Percentiles rank a stretch among this genome's conserved stretches.
Evolutionary conservation across 2,888 invertebrate genomes (phyloP).

Genomic region (Drosophila bunnanda): DNA sequence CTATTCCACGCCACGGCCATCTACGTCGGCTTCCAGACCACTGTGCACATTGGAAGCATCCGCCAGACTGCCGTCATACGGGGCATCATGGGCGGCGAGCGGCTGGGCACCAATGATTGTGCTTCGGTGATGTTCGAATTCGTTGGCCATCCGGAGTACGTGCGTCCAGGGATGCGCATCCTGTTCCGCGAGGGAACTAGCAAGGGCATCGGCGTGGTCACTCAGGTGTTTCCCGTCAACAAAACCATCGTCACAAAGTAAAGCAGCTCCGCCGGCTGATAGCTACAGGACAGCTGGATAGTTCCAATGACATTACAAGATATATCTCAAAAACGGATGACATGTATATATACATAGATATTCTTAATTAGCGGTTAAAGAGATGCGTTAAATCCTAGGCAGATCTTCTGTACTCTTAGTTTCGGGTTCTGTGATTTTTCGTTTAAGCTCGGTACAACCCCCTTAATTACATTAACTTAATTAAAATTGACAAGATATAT

Average conservation of each 20-base stretch:
- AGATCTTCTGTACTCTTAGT: slow-evolving; percentile 72
- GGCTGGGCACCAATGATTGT: slow-evolving; percentile 91
- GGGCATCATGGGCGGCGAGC: slow-evolving; percentile 87
- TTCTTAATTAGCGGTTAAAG: slow-evolving; percentile 59
- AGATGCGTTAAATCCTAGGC: slow-evolving; percentile 47
- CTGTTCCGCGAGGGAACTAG: slow-evolving; percentile 93
- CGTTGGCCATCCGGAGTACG: slow-evolving; percentile 94
- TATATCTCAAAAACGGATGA: slow-evolving; percentile 59
- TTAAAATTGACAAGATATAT: slow-evolving; percentile 16
- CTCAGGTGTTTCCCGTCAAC: slow-evolving; percentile 89
- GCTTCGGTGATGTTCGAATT: slow-evolving; percentile 96
- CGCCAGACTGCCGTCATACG: slow-evolving; percentile 97
- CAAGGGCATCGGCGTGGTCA: slow-evolving; percentile 94
- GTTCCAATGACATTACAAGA: slow-evolving; percentile 41
- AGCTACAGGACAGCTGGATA: slow-evolving; percentile 21
- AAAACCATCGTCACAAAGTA: slow-evolving; percentile 66
- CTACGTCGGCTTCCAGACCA: slow-evolving; percentile 94
- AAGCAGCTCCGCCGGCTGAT: neutral
- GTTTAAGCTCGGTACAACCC: slow-evolving; percentile 66
- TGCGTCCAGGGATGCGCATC: slow-evolving; percentile 90
- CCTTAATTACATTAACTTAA: slow-evolving; percentile 27
- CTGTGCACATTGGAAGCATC: slow-evolving; percentile 97
- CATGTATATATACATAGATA: slow-evolving; percentile 63
- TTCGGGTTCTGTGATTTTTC: slow-evolving; percentile 76
- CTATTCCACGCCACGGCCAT: slow-evolving; percentile 95